Conservation (phyloP, 2,797 vertebrate genomes). For the Xenops minutus region DNA sequence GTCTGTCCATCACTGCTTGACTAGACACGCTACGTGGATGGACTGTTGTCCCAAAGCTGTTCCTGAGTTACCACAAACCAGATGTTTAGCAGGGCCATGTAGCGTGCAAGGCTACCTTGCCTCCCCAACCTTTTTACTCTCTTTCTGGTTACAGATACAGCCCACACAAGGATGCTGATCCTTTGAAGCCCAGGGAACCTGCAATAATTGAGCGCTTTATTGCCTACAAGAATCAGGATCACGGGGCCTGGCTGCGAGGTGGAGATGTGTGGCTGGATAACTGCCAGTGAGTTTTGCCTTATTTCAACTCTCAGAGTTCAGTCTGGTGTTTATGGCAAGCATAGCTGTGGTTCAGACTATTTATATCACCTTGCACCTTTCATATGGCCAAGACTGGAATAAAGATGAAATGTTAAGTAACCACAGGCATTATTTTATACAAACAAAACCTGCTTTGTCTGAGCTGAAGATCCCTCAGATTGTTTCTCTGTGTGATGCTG, state of each 20-base stretch:
- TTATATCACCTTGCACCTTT: conserved; percentile 36
- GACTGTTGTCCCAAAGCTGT: not conserved
- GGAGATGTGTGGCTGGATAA: conserved; percentile 95
- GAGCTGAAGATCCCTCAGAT: not conserved
- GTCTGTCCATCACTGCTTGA: not conserved
- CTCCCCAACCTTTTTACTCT: not conserved
- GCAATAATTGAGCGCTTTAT: conserved; percentile 90
- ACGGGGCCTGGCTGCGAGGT: conserved; percentile 94
- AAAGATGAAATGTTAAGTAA: conserved; percentile 9
- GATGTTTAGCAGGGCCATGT: not conserved
- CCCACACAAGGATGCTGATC: conserved; percentile 92
- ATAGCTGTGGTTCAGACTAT: conserved; percentile 39
- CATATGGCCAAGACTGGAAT: not conserved
- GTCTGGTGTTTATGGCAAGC: conserved; percentile 35
- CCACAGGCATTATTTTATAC: not conserved
- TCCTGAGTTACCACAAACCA: not conserved
- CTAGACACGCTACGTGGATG: not conserved
- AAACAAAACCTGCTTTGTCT: conserved; percentile 6
- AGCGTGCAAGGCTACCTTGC: not conserved
- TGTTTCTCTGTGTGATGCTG: not conserved
- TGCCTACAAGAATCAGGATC: conserved; percentile 97
- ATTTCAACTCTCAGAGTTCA: conserved; percentile 56
- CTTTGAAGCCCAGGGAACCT: conserved; percentile 91
- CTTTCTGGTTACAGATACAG: conserved; percentile 81
- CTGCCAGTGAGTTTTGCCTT: conserved; percentile 89